Evolutionary conservation across 2,113 vertebrate genomes (phyloP), one percentile per base, ranked within the genome.

Genomic region (Acrocephalus arundinaceus): DNA sequence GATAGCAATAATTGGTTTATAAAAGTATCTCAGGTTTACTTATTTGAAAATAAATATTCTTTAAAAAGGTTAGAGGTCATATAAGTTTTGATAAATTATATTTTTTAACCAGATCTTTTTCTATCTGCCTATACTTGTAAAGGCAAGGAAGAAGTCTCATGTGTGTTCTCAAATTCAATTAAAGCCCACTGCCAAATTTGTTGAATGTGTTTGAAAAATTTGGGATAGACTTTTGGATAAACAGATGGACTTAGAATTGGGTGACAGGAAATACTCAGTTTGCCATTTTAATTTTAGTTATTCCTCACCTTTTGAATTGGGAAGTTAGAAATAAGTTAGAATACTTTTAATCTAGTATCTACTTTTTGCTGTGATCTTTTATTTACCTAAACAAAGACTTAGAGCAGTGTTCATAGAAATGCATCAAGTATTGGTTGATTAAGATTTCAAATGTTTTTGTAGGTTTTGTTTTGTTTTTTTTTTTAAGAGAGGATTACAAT

Each of bases 401-500:
- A 94, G 94, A 73, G 55, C 41, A 66, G 22, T n/a, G 39, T 81
- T 97, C 88, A 71, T 49, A 54, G 61, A 74, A 85, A 70, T 65
- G 66, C 28, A 41, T 59, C 61, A 77, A 68, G 49, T 90, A 90
- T 78, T 61, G 73, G 78, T 68, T 93, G 93, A 96, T 54, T 87
- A 65, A 52, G 68, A 93, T 97, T 97, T 97, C 91, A 97, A 96
- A 97, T 70, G 55, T 1, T 33, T 39, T 62, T 57, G 49, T 48
- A 57, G 41, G 35, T 35, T 35, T 35, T 35, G 35, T 35, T 35
- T 35, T 35, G 35, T 35, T 15, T 52, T 4, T 62, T 94, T 87
- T 66, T 68, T 95, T 85, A 43, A 93, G 82, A 87, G 73, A 91
- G 82, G 95, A 93, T 90, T 97, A 94, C 82, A 95, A 63, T 96